A percentile compares a stretch with the other conserved stretches of the same genome.
Evolutionary conservation across 2,888 invertebrate species (phyloP).

Genomic region (Chesias legatella): DNA sequence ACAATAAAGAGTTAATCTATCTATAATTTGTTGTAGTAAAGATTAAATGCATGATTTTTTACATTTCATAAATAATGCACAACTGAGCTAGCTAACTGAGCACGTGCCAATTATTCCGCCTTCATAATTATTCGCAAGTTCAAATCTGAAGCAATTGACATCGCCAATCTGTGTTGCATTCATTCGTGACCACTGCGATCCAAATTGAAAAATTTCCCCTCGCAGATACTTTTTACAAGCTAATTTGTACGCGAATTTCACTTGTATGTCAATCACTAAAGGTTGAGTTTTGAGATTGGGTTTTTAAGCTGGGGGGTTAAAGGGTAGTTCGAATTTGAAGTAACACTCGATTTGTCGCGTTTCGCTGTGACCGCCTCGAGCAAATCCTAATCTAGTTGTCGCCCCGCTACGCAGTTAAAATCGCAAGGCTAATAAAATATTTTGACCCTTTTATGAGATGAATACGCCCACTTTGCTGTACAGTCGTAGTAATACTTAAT

Average conservation of each 20-base stretch:
- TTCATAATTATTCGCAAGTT: slow-evolving; percentile 21
- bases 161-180: slow-evolving; percentile 43
- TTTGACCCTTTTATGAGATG: slow-evolving; percentile 78
- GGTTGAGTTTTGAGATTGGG: slow-evolving; percentile 5
- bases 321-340: slow-evolving; percentile 32
- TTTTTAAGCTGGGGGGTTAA: slow-evolving; percentile 18
- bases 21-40: too few relatives aligned
- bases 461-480: slow-evolving; percentile 72
- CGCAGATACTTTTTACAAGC: slow-evolving; percentile 19
- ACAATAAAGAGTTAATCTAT: too few relatives aligned
- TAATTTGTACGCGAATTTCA: slow-evolving; percentile 23
- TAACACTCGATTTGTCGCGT: slow-evolving; percentile 50
- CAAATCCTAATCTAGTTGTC: slow-evolving; percentile 72
- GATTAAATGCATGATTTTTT: too few relatives aligned
- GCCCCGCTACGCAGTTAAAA: slow-evolving; percentile 73
- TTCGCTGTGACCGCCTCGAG: slow-evolving; percentile 39
- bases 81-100: too few relatives aligned
- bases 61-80: too few relatives aligned
- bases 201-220: slow-evolving; percentile 40
- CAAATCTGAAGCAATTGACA: slow-evolving; percentile 36
- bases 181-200: slow-evolving; percentile 44
- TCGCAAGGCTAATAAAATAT: slow-evolving; percentile 80
- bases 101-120: slow-evolving; percentile 1
- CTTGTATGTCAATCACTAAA: slow-evolving; percentile 14
- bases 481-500: slow-evolving; percentile 41